Evolutionary conservation across 2,113 vertebrate genomes (phyloP), one percentile per base, ranked within the genome.

Genomic region (Rhynchomys soricoides): DNA sequence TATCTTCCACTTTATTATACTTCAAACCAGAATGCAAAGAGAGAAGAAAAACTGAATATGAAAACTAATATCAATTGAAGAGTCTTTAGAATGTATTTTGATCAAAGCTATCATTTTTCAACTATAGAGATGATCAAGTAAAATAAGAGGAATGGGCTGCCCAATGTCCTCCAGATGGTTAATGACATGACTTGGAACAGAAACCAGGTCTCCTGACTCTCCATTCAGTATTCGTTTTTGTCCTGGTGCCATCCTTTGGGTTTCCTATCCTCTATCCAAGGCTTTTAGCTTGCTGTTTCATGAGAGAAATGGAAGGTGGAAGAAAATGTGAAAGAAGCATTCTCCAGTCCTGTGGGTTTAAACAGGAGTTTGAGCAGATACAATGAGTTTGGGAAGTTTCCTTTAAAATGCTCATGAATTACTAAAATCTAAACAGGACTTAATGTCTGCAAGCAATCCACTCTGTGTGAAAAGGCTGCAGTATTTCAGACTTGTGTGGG

Each of bases 381-480:
- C 89, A 91, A 73, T 48, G 68, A 73, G 45, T 88, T 94, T 59
- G 52, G 75, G 77, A 91, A 86, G 57, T 94, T 94, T 94, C 52
- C 68, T 95, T 68, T 89, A 96, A 95, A 96, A 95, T 68, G 50
- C 7, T 95, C 75, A 68, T 87, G 57, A 93, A 94, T 96, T 92
- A 75, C 78, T 87, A 91, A 93, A 95, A 94, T 68, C 73, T 77
- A 83, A 95, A 86, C 31, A 74, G 77, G 75, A 89, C 81, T 94
- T 55, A 1, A 45, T 64, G 48, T 97, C 94, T 91, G 62, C 52
- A 93, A 90, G 95, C 68, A 91, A 75, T 87, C 31, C 66, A 87
- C n/a, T 95, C 68, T 74, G 86, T 87, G 82, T 74, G 73, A 93
- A 97, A 91, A 96, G 73, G 68, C 93, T 93, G 77, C 78, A 83